Evolutionary conservation across 2,797 vertebrate genomes (phyloP).

Genomic region (Coccyzus lansbergi): DNA sequence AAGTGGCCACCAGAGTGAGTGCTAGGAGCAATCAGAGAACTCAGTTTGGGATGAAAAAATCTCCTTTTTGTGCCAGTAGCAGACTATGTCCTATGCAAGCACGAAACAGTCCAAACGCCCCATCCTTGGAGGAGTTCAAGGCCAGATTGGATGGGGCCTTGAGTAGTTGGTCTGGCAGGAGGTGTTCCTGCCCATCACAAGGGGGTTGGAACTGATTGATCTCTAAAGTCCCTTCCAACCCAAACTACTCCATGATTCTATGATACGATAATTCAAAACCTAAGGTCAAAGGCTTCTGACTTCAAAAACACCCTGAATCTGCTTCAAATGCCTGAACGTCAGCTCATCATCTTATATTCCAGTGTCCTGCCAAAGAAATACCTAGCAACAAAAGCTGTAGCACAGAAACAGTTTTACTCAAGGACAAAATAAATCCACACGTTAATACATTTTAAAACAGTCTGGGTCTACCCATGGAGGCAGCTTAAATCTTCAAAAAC

Average conservation of each 20-base stretch:
- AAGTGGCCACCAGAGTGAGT: neutral
- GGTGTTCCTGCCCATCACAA: too few species aligned
- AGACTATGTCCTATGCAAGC: neutral
- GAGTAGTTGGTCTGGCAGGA: too few species aligned
- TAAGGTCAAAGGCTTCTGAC: neutral
- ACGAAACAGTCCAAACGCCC: neutral
- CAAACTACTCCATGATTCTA: too few species aligned
- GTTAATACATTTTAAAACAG: conserved; percentile 13
- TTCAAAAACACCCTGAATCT: neutral
- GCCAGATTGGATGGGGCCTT: too few species aligned
- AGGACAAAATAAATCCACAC: neutral
- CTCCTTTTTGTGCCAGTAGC: neutral
- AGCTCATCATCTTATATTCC: neutral
- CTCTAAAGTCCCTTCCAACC: too few species aligned
- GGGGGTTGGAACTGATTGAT: too few species aligned
- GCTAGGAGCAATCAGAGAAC: neutral
- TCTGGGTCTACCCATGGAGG: conserved; percentile 19
- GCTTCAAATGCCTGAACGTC: neutral
- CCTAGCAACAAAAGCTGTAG: neutral
- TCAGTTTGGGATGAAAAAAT: neutral
- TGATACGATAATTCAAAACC: neutral
- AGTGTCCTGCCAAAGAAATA: neutral
- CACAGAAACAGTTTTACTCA: conserved; percentile 4
- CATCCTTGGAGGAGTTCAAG: too few species aligned
- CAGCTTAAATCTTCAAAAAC: conserved; percentile 13